Conservation (phyloP, 2,888 invertebrate species). For the Helicoverpa assulta region DNA sequence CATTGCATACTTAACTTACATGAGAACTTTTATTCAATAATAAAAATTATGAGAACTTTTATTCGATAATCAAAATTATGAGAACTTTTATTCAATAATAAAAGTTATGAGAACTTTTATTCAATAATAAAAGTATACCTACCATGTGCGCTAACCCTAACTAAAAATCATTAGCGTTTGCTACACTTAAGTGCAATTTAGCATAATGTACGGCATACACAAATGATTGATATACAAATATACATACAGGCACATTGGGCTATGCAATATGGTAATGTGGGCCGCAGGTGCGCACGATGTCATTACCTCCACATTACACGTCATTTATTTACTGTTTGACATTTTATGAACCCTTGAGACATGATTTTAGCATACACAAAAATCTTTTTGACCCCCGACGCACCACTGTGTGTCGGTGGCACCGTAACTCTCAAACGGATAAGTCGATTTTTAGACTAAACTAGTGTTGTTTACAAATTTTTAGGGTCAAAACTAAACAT, state of each 20-base stretch:
- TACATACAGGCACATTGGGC: conserved; percentile 17
- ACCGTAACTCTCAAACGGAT: too few species aligned
- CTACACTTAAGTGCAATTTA: conserved; percentile 17
- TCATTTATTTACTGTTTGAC: conserved; percentile 45
- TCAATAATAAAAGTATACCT: too few species aligned
- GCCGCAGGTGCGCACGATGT: conserved; percentile 49
- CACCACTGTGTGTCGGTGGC: neutral
- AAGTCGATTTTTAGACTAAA: too few species aligned
- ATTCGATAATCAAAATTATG: too few species aligned
- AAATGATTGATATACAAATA: conserved; percentile 22
- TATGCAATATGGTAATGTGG: conserved; percentile 46
- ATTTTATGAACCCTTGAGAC: conserved; percentile 26
- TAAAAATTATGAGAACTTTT: too few species aligned
- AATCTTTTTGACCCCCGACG: neutral
- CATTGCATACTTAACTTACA: too few species aligned
- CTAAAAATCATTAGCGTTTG: conserved; percentile 17
- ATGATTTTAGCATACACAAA: neutral
- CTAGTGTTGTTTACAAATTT: too few species aligned
- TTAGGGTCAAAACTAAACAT: neutral
- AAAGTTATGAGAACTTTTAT: too few species aligned
- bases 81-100: too few species aligned
- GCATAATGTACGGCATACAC: neutral
- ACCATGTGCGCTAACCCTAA: neutral
- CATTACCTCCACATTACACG: conserved; percentile 44
- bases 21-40: too few species aligned